Evolutionary conservation across 2,888 invertebrate species (phyloP), one percentile per base, ranked within the genome.

Genomic region (Amblyteles armatorius): DNA sequence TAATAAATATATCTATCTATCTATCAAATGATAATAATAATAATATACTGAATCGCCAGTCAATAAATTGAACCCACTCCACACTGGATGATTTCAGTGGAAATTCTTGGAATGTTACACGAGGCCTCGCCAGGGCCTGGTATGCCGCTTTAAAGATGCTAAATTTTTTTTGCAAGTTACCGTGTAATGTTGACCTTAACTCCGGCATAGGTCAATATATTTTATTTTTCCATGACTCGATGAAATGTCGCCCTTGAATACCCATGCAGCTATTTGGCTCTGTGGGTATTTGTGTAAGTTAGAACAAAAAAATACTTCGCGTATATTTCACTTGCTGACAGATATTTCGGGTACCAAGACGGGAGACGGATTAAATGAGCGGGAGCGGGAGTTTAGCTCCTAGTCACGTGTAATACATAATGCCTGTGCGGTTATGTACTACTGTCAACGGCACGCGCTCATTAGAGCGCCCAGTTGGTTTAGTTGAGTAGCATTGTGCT

Each of bases 391-490:
- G 36, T 13, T 65, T n/a, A 36, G 40, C 48, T 16, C 19, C 13
- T 13, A 26, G 68, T 76, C 63, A 68, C 60, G 29, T 76, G 76
- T 83, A 68, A 69, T 77, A 76, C 74, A 80, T 67, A 78, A 81
- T 80, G 73, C 40, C 29, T 67, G 36, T 55, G 57, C 71, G 33
- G 55, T 57, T 44, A 80, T 48, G 44, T 68, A 72, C 52, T 85
- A 89, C 91, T 93, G 93, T 93, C 93, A 93, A 81, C 89, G 91
- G 89, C 93, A 93, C 93, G 93, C 92, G 93, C 93, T 93, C 93
- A 93, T 93, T 93, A 93, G 90, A 89, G 87, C 44, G 79, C 76
- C 33, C 87, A 76, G 84, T 85, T 84, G 85, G 71, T 78, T 83
- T 77, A 69, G 84, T 85, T 83, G 71, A 11, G 33, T 68, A 55